These are phyloP conservation scores for Sinodicranocentrus sp. DNA, from an alignment of 2,888 invertebrate species.

Conservation along the genomic window DNA sequence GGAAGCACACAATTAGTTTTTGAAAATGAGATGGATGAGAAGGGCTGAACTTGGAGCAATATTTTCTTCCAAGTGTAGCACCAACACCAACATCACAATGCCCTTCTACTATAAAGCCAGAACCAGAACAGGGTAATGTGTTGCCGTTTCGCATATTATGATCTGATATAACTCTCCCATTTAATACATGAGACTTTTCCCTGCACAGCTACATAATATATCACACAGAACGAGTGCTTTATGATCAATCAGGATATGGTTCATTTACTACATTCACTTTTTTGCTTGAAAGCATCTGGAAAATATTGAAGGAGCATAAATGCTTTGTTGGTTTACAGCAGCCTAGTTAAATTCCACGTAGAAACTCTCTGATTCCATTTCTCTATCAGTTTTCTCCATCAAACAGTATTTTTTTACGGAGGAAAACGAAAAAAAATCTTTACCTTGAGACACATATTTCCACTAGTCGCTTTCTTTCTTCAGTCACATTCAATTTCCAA, in stretches of 20 bases:
- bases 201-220: too few relatives aligned
- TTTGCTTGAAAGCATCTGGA: slow-evolving; percentile 3
- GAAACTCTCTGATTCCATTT: neutral
- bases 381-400: slow-evolving; percentile 47
- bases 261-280: slow-evolving; percentile 56
- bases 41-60: slow-evolving; percentile 47
- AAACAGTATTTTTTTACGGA: slow-evolving; percentile 6
- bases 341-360: slow-evolving; percentile 21
- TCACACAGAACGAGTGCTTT: neutral
- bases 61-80: slow-evolving; percentile 20
- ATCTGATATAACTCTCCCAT: too few relatives aligned
- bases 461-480: neutral
- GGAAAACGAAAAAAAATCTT: slow-evolving; percentile 13
- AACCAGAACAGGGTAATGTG: too few relatives aligned
- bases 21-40: slow-evolving; percentile 57
- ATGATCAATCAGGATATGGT: slow-evolving; percentile 57
- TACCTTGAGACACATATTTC: slow-evolving; percentile 30
- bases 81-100: too few relatives aligned
- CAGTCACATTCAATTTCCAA: slow-evolving; percentile 53
- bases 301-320: neutral
- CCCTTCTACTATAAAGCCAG: too few relatives aligned
- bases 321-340: slow-evolving; percentile 5
- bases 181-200: too few relatives aligned
- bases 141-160: too few relatives aligned
- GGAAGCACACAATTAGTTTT: slow-evolving; percentile 52